phyloP scores from a whole-genome alignment of 2,888 invertebrate genomes.

The Conistra vaccinii region DNA sequence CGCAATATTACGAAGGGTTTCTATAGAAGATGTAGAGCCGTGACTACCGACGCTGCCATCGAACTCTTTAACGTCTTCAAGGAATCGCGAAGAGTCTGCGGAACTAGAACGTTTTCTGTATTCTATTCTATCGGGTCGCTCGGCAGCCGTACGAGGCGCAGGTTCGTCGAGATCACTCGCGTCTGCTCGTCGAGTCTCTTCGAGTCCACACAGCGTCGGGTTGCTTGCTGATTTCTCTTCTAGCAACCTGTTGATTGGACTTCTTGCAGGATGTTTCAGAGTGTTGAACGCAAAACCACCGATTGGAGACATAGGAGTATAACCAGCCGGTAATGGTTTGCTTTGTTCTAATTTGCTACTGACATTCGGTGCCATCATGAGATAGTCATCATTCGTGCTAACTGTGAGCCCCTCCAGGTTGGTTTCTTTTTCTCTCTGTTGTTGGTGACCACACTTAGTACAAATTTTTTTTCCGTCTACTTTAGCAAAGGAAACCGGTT shows the following conservation, averaged over 20 bases:
- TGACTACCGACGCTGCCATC: conserved; percentile 83
- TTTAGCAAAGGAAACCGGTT: conserved; percentile 73
- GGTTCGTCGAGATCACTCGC: conserved; percentile 39
- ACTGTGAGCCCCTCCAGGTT: conserved; percentile 45
- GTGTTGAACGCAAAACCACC: conserved; percentile 85
- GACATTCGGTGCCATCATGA: conserved; percentile 92
- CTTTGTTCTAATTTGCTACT: conserved; percentile 72
- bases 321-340: conserved; percentile 86
- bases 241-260: conserved; percentile 77
- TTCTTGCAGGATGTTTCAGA: conserved; percentile 80
- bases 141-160: conserved; percentile 53
- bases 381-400: conserved; percentile 90
- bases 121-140: conserved; percentile 70
- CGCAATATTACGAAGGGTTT: conserved; percentile 85
- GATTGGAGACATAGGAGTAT: conserved; percentile 94
- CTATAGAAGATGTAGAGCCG: conserved; percentile 87
- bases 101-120: conserved; percentile 93
- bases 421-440: conserved; percentile 42
- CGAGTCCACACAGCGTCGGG: conserved; percentile 91
- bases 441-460: conserved; percentile 92
- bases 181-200: conserved; percentile 54
- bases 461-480: conserved; percentile 83
- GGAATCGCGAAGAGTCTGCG: conserved; percentile 93
- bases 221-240: conserved; percentile 93
- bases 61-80: conserved; percentile 91